Conservation (phyloP, 2,113 vertebrate genomes). For the Ellobius talpinus region DNA sequence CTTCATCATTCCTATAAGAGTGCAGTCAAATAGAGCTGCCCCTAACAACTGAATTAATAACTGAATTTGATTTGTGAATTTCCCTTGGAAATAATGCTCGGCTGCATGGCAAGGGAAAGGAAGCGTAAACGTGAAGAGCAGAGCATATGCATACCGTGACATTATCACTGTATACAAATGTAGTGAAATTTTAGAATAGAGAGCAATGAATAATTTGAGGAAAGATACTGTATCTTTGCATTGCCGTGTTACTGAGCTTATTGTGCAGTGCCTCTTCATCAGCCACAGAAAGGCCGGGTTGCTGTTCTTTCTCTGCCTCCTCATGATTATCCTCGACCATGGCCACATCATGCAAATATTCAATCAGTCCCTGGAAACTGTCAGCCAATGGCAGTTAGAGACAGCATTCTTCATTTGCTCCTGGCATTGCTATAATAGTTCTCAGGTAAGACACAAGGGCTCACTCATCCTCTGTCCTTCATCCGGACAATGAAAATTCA, state of each 20-base stretch:
- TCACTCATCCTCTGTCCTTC: conserved; percentile 59
- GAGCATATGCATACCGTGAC: conserved; percentile 55
- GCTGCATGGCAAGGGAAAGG: conserved; percentile 40
- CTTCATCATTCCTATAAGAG: conserved; percentile 25
- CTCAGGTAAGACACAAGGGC: conserved; percentile 60
- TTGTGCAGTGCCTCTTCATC: conserved; percentile 64
- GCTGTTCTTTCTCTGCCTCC: conserved; percentile 69
- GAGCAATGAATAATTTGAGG: conserved; percentile 67
- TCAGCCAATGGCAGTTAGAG: conserved; percentile 74
- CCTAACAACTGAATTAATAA: conserved; percentile 41
- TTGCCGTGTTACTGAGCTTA: conserved; percentile 50
- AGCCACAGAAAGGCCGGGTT: conserved; percentile 19
- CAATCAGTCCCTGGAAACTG: conserved; percentile 77
- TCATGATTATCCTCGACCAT: conserved; percentile 66
- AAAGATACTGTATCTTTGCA: conserved; percentile 64
- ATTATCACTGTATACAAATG: conserved; percentile 69
- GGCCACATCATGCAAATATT: conserved; percentile 79
- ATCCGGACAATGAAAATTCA: conserved; percentile 63
- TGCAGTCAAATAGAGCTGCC: conserved; percentile 6
- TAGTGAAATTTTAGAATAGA: conserved; percentile 73
- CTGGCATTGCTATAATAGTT: conserved; percentile 64
- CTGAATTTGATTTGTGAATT: conserved; percentile 69
- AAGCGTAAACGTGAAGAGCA: conserved; percentile 73
- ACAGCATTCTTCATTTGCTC: conserved; percentile 75
- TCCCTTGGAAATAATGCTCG: conserved; percentile 68